Percentiles rank a stretch among this genome's conserved stretches.
Conservation (phyloP, 2,888 invertebrate species). For the Theretra japonica region DNA sequence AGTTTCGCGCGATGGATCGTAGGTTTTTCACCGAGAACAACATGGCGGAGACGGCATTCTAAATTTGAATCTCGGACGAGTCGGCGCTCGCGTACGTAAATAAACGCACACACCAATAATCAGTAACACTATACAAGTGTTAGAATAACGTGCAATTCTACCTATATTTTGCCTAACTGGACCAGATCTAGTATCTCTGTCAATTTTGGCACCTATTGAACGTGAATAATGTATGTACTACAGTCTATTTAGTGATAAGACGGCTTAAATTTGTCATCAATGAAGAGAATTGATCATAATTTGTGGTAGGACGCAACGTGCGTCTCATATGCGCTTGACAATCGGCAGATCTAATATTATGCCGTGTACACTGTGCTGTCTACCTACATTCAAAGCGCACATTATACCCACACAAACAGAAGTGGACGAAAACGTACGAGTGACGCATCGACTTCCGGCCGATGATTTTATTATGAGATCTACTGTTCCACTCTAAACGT, state of each 20-base stretch:
- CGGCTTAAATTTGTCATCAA: conserved; percentile 35
- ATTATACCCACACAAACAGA: conserved; percentile 71
- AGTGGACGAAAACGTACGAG: conserved; percentile 76
- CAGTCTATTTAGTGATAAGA: neutral
- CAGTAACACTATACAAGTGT: conserved; percentile 81
- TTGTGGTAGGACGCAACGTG: conserved; percentile 32
- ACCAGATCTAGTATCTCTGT: neutral
- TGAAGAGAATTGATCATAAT: conserved; percentile 45
- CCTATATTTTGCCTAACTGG: conserved; percentile 46
- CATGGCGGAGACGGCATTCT: conserved; percentile 84
- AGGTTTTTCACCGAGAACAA: conserved; percentile 83
- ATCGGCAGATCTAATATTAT: conserved; percentile 52
- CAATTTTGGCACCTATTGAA: neutral
- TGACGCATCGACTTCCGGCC: conserved; percentile 84
- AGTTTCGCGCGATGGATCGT: conserved; percentile 73
- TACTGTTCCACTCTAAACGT: conserved; percentile 55
- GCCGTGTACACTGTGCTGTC: conserved; percentile 37
- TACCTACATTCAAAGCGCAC: conserved; percentile 55
- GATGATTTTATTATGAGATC: conserved; percentile 80
- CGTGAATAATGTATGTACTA: neutral
- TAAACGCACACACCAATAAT: conserved; percentile 84
- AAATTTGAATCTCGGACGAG: conserved; percentile 85
- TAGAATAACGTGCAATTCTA: conserved; percentile 62
- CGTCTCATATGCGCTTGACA: conserved; percentile 44
- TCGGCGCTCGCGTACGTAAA: conserved; percentile 85